phyloP scores from a whole-genome alignment of 2,797 vertebrate species.

The Hemitrygon akajei region DNA sequence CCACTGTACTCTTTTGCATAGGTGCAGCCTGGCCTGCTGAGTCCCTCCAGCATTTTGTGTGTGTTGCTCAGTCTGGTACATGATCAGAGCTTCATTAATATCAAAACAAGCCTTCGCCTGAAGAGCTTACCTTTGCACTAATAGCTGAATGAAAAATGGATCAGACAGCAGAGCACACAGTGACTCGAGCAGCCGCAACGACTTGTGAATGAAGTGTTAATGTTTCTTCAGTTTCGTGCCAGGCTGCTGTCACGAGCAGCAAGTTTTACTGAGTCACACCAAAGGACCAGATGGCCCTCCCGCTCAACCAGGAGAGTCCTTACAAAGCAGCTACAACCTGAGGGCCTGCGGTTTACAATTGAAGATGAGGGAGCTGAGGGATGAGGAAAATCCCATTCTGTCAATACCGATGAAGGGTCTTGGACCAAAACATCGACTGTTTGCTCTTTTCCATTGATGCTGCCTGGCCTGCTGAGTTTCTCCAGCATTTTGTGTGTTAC shows the following conservation, averaged over 20 bases:
- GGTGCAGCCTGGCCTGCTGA: no score
- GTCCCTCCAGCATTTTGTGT: no score
- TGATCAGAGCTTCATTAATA: not conserved
- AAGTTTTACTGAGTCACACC: slow-evolving; percentile 8
- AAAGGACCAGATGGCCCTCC: slow-evolving; percentile 18
- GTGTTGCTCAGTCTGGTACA: not conserved
- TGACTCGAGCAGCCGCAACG: not conserved
- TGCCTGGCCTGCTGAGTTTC: no score
- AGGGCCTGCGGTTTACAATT: not conserved
- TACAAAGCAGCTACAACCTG: not conserved
- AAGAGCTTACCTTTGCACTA: not conserved
- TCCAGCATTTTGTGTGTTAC: no score
- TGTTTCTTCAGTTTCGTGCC: not conserved
- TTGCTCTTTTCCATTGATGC: no score
- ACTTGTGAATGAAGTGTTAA: slow-evolving; percentile 11
- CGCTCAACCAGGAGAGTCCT: not conserved
- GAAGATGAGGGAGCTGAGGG: not conserved
- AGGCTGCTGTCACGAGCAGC: slow-evolving; percentile 2
- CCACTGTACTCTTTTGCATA: no score
- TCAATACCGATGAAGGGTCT: no score
- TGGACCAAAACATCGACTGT: no score
- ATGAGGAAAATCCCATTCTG: no score
- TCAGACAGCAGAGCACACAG: not conserved
- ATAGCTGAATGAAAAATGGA: not conserved
- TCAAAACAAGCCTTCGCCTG: not conserved